phyloP scores from a whole-genome alignment of 2,888 invertebrate species.

The Polyommatus icarus region DNA sequence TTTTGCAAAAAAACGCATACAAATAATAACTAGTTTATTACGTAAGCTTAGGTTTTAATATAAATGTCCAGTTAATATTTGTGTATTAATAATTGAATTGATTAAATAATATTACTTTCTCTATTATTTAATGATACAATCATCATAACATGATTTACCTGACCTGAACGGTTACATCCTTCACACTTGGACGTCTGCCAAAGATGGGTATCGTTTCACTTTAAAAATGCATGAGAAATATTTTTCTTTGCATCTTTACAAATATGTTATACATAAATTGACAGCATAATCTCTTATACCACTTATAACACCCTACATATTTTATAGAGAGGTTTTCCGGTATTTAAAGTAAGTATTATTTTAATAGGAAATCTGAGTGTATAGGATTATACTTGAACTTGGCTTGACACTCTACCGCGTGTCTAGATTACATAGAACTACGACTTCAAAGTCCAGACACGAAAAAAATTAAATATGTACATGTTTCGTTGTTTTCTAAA shows the following conservation, averaged over 20 bases:
- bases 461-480: too few species aligned
- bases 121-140: not conserved
- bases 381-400: too few species aligned
- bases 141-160: not conserved
- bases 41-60: not conserved
- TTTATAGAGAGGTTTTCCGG: not conserved
- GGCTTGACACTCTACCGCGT: too few species aligned
- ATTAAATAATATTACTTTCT: not conserved
- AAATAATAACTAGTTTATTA: not conserved
- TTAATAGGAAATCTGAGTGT: too few species aligned
- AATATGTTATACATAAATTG: not conserved
- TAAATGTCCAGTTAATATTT: not conserved
- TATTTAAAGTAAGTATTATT: too few species aligned
- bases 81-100: not conserved
- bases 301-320: not conserved
- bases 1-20: too few species aligned
- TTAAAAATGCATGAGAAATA: not conserved
- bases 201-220: not conserved
- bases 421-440: too few species aligned
- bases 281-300: not conserved
- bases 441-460: too few species aligned
- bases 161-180: not conserved
- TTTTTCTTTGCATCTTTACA: not conserved
- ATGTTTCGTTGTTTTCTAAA: too few species aligned
- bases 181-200: slow-evolving; percentile 6